Evolutionary conservation across 1,140 invertebrate species (phyloP).

Genomic region (Trachymyrmex septentrionalis): DNA sequence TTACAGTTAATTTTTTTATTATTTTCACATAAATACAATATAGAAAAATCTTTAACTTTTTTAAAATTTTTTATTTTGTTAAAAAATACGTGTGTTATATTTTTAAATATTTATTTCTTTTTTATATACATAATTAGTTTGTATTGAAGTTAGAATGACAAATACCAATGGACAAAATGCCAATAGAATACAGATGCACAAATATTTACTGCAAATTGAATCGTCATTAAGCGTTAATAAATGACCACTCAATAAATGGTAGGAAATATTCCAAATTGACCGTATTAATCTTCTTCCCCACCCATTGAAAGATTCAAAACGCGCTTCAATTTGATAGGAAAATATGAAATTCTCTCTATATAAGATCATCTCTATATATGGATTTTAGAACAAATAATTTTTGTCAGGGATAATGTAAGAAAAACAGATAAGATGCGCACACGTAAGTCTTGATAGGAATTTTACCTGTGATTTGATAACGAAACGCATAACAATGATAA

Average conservation of each 20-base stretch:
- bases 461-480: not conserved
- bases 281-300: constrained; percentile 11
- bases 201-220: constrained; percentile 23
- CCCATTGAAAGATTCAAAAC: not conserved
- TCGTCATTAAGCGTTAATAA: constrained; percentile 18
- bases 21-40: no score
- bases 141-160: not conserved
- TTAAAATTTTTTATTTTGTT: no score
- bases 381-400: constrained; percentile 15
- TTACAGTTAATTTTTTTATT: no score
- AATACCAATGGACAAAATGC: no score
- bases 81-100: no score
- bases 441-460: not conserved
- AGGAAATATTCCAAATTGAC: not conserved
- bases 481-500: not conserved
- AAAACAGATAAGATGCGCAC: not conserved
- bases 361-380: not conserved
- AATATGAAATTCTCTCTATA: not conserved
- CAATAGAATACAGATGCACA: not conserved
- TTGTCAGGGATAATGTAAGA: no score
- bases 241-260: not conserved
- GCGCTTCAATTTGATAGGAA: not conserved
- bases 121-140: not conserved
- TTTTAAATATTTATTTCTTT: not conserved
- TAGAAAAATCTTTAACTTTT: no score